Evolutionary conservation across 2,797 vertebrate genomes (phyloP), one percentile per base, ranked within the genome.

Genomic region (Sebastolobus altivelis): DNA sequence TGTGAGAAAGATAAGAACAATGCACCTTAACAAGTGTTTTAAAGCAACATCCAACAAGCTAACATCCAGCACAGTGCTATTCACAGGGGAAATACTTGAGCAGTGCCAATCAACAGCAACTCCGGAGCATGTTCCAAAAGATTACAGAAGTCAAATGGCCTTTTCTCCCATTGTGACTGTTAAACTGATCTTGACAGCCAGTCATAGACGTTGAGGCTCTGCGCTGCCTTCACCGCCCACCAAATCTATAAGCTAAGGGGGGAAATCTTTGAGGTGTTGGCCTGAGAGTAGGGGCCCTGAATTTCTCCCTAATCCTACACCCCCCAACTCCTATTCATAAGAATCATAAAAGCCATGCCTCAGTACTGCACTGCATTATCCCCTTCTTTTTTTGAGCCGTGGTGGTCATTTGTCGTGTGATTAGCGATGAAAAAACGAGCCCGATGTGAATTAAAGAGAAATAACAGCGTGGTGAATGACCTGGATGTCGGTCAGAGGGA

Each of bases 401-500:
- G 82, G 82, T 92, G 91, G 91, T 93, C 93, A 93, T 94, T 94
- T 96, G 92, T 95, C 85, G 77, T 94, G 92, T 89, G 93, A 96
- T 95, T 96, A 94, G 91, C 65, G 72, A 74, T 91, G 83, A 91
- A 89, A 93, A 94, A 91, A 88, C 54, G 43, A 92, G 84, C 91
- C 73, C 60, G 89, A 94, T 87, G 89, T 93, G 93, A 93, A 92
- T 93, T 94, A 93, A 93, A 94, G 89, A 86, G 89, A 88, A 94
- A 93, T 92, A 94, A 94, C 91, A 91, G 88, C 82, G 29, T 92
- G 93, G 88, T 94, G 93, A 94, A 94, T 95, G 96, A 95, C 94
- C 95, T 95, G 94, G 94, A 93, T 96, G 92, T 95, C 84, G 96
- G 95, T 89, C 93, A 94, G 92, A 78, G 62, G 85, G 84, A 79